phyloP scores from a whole-genome alignment of 1,140 invertebrate species.

The Coptotermes formosanus region DNA sequence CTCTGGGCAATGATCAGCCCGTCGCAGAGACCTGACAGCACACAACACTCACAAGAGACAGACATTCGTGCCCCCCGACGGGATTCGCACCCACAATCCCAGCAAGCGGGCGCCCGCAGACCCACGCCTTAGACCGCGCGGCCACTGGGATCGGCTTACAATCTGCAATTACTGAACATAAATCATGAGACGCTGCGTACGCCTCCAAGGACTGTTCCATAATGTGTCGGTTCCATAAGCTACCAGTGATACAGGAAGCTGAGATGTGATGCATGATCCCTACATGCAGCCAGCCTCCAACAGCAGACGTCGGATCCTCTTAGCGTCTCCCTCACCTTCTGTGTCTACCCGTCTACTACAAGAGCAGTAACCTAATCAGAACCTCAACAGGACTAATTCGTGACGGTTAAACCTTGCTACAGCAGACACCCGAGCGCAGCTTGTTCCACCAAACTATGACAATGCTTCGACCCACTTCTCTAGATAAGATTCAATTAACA shows the following conservation, averaged over 20 bases:
- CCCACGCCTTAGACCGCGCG: too few species aligned
- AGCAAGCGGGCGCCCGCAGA: too few species aligned
- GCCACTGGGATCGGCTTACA: too few species aligned
- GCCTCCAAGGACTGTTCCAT: background rate
- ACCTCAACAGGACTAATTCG: background rate
- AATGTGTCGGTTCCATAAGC: background rate
- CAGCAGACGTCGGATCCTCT: background rate
- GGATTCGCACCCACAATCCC: too few species aligned
- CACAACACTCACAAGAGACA: too few species aligned
- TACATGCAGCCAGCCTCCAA: background rate
- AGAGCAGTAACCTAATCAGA: background rate
- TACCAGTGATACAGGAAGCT: background rate
- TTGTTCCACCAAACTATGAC: background rate
- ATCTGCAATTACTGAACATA: too few species aligned
- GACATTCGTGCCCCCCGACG: too few species aligned
- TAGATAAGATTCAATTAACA: background rate
- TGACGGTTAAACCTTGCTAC: constrained; percentile 10
- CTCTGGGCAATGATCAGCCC: too few species aligned
- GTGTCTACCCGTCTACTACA: background rate
- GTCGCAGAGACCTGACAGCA: too few species aligned
- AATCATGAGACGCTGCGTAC: too few species aligned
- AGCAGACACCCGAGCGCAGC: background rate
- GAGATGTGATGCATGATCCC: background rate
- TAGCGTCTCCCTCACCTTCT: background rate
- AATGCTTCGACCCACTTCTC: background rate